Percentiles rank a stretch among this genome's conserved stretches.
These are phyloP conservation scores for Nebria salina DNA, from an alignment of 2,888 invertebrate genomes.

Conservation along the genomic window DNA sequence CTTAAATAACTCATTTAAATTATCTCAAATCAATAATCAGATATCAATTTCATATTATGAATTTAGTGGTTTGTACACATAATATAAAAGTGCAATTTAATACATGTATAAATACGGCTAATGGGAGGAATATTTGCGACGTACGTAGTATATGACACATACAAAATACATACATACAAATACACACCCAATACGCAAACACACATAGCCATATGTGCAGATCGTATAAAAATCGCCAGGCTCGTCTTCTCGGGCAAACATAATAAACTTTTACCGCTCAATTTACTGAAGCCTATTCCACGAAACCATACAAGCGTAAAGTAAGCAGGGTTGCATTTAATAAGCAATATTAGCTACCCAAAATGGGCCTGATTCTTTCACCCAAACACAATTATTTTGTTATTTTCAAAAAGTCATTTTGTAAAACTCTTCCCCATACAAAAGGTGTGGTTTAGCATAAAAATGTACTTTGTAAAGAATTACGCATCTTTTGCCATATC, in stretches of 20 bases:
- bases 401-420: too few relatives aligned
- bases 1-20: too few relatives aligned
- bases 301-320: constrained; percentile 27
- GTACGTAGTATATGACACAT: not conserved
- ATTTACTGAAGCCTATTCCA: constrained; percentile 38
- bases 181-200: not conserved
- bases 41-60: not conserved
- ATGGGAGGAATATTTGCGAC: not conserved
- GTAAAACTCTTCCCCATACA: too few relatives aligned
- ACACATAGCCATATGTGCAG: not conserved
- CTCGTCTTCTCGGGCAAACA: constrained; percentile 30
- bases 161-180: not conserved
- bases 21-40: not conserved
- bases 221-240: not conserved
- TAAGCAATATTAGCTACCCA: not conserved
- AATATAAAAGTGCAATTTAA: not conserved
- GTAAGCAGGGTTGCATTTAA: constrained; percentile 23
- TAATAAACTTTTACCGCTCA: constrained; percentile 44
- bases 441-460: too few relatives aligned
- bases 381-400: not conserved
- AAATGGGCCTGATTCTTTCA: not conserved
- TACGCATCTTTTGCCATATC: too few relatives aligned
- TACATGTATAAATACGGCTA: not conserved
- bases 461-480: too few relatives aligned
- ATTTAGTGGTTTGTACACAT: not conserved